phyloP scores from a whole-genome alignment of 1,140 invertebrate genomes.

The Uloborus diversus region DNA sequence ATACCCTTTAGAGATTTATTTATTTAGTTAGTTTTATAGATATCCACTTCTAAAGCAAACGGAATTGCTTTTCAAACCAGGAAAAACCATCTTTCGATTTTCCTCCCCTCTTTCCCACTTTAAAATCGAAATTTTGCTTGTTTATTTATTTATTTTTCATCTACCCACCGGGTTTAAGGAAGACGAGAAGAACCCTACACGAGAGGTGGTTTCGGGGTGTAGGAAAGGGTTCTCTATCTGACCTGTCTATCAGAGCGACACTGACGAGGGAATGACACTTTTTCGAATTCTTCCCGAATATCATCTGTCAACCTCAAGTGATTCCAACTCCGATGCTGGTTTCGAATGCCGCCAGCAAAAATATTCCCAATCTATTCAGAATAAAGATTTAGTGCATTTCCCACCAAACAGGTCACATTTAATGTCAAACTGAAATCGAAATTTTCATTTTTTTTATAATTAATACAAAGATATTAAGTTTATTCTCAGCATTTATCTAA shows the following conservation, averaged over 20 bases:
- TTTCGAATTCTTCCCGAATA: constrained; percentile 1
- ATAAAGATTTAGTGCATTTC: no score
- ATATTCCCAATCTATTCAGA: no score
- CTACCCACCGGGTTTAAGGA: neutral
- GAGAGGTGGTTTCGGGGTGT: neutral
- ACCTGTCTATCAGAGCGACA: constrained; percentile 4
- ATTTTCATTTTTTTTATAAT: no score
- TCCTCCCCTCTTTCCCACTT: neutral
- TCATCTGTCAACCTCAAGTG: constrained; percentile 4
- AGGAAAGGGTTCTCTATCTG: neutral
- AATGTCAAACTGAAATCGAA: no score
- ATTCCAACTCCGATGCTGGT: no score
- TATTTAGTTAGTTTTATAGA: constrained; percentile 37
- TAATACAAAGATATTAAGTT: no score
- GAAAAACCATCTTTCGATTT: neutral
- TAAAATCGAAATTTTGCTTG: neutral
- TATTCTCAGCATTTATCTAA: no score
- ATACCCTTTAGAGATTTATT: constrained; percentile 24
- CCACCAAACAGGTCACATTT: no score
- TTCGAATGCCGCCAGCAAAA: no score
- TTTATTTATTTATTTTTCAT: constrained; percentile 21
- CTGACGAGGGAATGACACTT: constrained; percentile 35
- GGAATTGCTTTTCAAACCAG: constrained; percentile 40
- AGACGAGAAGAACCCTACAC: no score
- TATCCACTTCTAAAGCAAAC: constrained; percentile 13